These are phyloP conservation scores for Panthera tigris DNA, from an alignment of 2,113 vertebrate genomes.

Conservation along the genomic window DNA sequence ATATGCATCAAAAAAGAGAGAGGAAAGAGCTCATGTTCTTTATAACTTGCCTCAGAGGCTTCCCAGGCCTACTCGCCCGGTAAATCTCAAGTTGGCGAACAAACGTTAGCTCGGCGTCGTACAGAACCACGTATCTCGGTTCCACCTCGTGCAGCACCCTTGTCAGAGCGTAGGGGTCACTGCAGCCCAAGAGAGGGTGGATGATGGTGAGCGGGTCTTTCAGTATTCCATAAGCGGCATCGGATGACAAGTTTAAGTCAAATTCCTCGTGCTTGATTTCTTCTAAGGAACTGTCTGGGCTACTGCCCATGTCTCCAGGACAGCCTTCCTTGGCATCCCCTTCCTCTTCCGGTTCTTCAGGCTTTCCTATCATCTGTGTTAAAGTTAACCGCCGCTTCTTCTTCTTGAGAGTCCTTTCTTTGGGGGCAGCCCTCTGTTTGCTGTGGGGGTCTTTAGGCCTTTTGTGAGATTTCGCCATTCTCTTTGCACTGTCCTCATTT, in stretches of 20 bases:
- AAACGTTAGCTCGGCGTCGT: conserved; percentile 94
- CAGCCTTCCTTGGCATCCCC: conserved; percentile 64
- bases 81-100: conserved; percentile 97
- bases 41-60: conserved; percentile 88
- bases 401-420: conserved; percentile 78
- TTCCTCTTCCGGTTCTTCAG: conserved; percentile 81
- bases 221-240: conserved; percentile 92
- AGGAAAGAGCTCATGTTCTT: neutral
- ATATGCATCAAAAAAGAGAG: neutral
- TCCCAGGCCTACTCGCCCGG: conserved; percentile 93
- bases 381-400: conserved; percentile 87
- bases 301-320: conserved; percentile 58
- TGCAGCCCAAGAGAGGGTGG: conserved; percentile 93
- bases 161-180: conserved; percentile 93
- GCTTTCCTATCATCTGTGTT: conserved; percentile 90
- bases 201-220: conserved; percentile 93
- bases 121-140: conserved; percentile 93
- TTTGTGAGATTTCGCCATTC: conserved; percentile 62
- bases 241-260: conserved; percentile 89
- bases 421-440: conserved; percentile 72
- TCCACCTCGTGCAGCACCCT: conserved; percentile 94
- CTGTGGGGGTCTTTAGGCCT: conserved; percentile 83
- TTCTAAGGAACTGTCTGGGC: conserved; percentile 70
- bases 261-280: conserved; percentile 83
- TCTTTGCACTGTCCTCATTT: conserved; percentile 76